Evolutionary conservation across 23 tunicate species (phyloP).

Genomic region (Ascidia mentula): DNA sequence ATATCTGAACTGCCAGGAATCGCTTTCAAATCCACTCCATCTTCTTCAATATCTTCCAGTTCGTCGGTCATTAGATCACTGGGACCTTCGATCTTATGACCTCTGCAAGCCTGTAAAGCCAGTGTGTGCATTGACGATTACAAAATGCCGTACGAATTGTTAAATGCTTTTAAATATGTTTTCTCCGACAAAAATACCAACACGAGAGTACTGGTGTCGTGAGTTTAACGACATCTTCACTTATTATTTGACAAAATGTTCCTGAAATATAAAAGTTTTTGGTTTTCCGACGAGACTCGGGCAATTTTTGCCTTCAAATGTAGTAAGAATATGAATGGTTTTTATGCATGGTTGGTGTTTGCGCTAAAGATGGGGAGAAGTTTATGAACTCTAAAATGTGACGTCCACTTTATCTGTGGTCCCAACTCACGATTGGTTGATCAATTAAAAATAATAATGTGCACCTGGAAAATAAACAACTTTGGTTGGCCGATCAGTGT

Average conservation of each 20-base stretch:
- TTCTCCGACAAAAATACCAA: no score
- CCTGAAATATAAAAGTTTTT: background rate
- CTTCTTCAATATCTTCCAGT: background rate
- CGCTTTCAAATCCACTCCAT: background rate
- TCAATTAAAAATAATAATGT: background rate
- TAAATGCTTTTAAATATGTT: no score
- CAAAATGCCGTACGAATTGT: no score
- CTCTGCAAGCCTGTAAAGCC: no score
- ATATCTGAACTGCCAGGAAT: background rate
- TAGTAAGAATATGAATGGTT: background rate
- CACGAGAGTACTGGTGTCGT: no score
- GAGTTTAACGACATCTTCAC: no score
- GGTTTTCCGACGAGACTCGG: background rate
- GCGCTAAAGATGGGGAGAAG: no score
- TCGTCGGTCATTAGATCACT: background rate
- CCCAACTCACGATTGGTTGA: background rate
- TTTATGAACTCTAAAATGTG: no score
- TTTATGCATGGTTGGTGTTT: no score
- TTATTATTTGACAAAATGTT: background rate
- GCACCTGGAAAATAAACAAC: background rate
- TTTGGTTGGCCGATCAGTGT: background rate
- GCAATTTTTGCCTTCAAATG: background rate
- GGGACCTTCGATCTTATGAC: no score
- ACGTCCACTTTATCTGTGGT: no score
- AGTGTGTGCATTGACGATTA: no score